These are phyloP conservation scores for Orius laevigatus DNA, from an alignment of 1,140 invertebrate species.

Conservation along the genomic window DNA sequence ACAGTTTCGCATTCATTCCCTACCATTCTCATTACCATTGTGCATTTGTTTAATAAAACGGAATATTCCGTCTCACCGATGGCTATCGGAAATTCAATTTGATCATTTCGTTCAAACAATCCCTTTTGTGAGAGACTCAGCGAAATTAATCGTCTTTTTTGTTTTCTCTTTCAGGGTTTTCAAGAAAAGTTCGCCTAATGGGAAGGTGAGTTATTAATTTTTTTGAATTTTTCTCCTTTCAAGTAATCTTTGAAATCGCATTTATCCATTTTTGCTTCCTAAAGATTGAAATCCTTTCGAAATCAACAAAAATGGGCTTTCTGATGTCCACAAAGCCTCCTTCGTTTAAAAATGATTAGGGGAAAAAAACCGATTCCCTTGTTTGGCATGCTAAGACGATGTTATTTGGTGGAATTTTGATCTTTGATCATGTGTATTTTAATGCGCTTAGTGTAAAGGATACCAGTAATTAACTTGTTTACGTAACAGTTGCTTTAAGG, in stretches of 20 bases:
- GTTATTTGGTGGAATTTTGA: background rate
- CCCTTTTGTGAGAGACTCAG: background rate
- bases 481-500: background rate
- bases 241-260: background rate
- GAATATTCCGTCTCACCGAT: background rate
- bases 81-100: background rate
- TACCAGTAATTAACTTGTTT: background rate
- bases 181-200: constrained; percentile 90
- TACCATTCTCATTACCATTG: background rate
- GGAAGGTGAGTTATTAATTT: constrained; percentile 45
- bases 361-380: too few relatives aligned
- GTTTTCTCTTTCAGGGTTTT: constrained; percentile 44
- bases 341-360: constrained; percentile 3
- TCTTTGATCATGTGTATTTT: background rate
- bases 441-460: background rate
- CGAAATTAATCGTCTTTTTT: background rate
- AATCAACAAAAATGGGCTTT: background rate
- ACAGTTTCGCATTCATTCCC: background rate
- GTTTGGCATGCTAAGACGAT: too few relatives aligned
- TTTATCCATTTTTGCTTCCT: background rate
- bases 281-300: background rate
- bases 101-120: background rate
- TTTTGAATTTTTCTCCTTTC: constrained; percentile 1
- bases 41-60: background rate
- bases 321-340: background rate